Base-by-base conservation (phyloP, 30 jellyfish, hydroid and myxozoan genomes). In the Turritopsis dohrnii region DNA sequence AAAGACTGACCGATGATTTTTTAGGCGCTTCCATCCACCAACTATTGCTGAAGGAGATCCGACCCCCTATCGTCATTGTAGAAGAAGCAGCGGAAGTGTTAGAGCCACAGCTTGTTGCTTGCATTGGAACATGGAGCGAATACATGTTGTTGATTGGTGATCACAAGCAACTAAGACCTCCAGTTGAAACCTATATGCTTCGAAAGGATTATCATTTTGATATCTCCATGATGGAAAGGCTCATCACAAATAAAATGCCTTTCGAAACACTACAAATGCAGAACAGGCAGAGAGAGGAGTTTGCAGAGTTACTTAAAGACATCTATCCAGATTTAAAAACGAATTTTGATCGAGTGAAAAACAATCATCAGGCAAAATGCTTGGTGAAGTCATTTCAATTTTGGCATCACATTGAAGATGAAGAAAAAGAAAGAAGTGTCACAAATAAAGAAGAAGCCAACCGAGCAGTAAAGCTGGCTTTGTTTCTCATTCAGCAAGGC, bases 1-100 rank as follows among this genome's bases (percentile, higher is more conserved):
- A 41, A 41, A 3, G 13, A 3, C 60, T 41, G 5, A 41, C 13
- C n/a, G n/a, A 41, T 41, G 60, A 41, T 41, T 41, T 41, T 41
- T 3, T 41, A 41, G 96, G 96, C 28, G 96, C 96, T 21, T 54
- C 93, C 41, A 89, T 89, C 21, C 76, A 89, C 28, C 79, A 81
- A 21, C 86, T 52, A 26, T 80, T 89, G 52, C 79, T 89, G 66
- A 77, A 79, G 30, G 86, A 66, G 52, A 16, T 89, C 29, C 66
- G 81, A 53, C 96, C 96, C 52, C 24, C 54, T 16, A 83, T 89
- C 19, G 96, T 89, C 24, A 28, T 89, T 27, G 92, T 89, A 18
- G 96, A 89, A 79, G 96, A 89, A 66, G 96, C 96, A 19, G 96
- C 96, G 24, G 96, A 89, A 79, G 80, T 89, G 18, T 52, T 89